phyloP scores from a whole-genome alignment of 2,888 invertebrate genomes.

The Tenthredo notha region DNA sequence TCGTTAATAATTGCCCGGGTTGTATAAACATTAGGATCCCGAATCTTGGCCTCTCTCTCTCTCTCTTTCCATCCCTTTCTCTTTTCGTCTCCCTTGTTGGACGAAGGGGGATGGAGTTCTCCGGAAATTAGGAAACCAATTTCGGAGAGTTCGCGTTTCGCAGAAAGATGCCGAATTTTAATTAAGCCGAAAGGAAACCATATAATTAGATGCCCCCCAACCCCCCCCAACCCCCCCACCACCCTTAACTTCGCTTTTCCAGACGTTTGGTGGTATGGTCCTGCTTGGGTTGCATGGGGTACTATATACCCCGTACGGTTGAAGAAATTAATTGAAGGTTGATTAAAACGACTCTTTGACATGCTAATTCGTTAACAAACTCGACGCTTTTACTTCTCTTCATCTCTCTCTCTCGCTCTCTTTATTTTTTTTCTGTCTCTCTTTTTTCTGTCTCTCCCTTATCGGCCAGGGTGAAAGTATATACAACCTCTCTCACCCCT shows the following conservation, averaged over 20 bases:
- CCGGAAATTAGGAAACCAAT: constrained; percentile 51
- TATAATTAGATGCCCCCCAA: constrained; percentile 69
- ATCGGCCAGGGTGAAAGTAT: no score
- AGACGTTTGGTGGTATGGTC: constrained; percentile 23
- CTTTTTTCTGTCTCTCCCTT: no score
- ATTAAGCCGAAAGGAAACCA: constrained; percentile 76
- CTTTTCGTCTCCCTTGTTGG: background rate
- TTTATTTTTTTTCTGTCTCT: no score
- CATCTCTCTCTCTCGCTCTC: background rate
- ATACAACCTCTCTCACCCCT: no score
- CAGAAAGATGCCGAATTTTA: constrained; percentile 66
- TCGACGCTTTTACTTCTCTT: constrained; percentile 51
- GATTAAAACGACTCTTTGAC: constrained; percentile 78
- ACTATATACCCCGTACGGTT: constrained; percentile 59
- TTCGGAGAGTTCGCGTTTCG: constrained; percentile 17
- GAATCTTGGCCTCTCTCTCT: background rate
- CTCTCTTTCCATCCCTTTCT: background rate
- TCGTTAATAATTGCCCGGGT: background rate
- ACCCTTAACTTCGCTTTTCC: constrained; percentile 48
- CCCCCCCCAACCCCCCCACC: constrained; percentile 41
- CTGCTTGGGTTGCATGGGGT: background rate
- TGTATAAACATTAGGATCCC: background rate
- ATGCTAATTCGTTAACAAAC: constrained; percentile 78
- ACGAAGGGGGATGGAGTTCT: background rate
- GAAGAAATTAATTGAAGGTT: constrained; percentile 77